Conservation (phyloP, 2,113 vertebrate genomes). For the Dunckerocampus dactyliophorus region DNA sequence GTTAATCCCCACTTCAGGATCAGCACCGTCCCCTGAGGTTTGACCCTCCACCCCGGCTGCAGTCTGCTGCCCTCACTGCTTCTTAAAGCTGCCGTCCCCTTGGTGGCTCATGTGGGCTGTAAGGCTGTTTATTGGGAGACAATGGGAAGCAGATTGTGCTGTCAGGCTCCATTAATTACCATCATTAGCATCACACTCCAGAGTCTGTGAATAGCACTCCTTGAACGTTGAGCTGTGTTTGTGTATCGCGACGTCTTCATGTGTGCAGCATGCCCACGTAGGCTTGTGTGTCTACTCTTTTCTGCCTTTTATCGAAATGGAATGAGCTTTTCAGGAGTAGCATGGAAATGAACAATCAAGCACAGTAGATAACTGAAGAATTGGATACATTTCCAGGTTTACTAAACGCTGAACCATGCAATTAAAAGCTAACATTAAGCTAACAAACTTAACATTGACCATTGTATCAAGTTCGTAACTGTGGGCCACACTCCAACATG, state of each 20-base stretch:
- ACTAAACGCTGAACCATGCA: too few relatives aligned
- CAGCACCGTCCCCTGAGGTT: constrained; percentile 70
- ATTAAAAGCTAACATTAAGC: too few relatives aligned
- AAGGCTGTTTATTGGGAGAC: constrained; percentile 83
- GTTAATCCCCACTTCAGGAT: constrained; percentile 92
- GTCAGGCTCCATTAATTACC: constrained; percentile 98
- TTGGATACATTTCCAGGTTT: too few relatives aligned
- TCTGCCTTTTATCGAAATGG: background rate
- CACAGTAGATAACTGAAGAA: too few relatives aligned
- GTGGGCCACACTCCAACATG: too few relatives aligned
- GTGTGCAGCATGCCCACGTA: background rate
- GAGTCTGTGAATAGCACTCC: constrained; percentile 73
- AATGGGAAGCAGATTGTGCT: constrained; percentile 99
- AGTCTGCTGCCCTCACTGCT: constrained; percentile 43
- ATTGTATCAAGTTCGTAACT: too few relatives aligned
- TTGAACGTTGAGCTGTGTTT: constrained; percentile 66
- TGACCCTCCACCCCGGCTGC: constrained; percentile 67
- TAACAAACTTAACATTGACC: too few relatives aligned
- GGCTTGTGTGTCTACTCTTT: background rate
- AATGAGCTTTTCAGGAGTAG: too few relatives aligned
- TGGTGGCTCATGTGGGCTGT: constrained; percentile 78
- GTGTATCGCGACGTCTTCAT: constrained; percentile 1
- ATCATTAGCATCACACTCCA: constrained; percentile 97
- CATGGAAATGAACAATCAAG: too few relatives aligned
- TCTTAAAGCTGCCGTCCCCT: constrained; percentile 50